Evolutionary conservation across 2,797 vertebrate genomes (phyloP), one percentile per base, ranked within the genome.

Genomic region (Heterohyrax brucei): DNA sequence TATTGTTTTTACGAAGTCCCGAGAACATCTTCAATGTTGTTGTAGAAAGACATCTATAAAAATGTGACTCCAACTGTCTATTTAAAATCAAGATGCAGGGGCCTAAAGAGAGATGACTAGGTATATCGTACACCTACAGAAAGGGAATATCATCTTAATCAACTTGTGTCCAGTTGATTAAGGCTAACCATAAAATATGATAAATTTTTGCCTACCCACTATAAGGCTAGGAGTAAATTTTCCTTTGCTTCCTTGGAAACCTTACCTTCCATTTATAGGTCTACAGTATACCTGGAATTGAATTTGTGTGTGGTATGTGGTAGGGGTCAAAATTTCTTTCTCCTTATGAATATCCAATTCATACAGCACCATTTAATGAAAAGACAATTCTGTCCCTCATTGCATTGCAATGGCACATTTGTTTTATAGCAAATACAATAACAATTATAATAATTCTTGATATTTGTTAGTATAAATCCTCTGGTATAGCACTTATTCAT

Each of bases 211-310:
- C 33, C 44, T 92, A 79, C 7, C 1, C 19, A 93, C n/a, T 73
- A 18, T 56, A 92, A 96, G 5, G 68, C 68, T 56, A 95, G 62
- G 9, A 92, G 73, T 28, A 70, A 82, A 87, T 89, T 82, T 18
- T 33, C 14, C 70, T 68, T 80, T 5, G n/a, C 68, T 87, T 30
- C 73, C 53, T 76, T 82, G 82, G 22, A 81, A 84, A 13, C 83
- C 86, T 92, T 91, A 22, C 28, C 26, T 94, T 95, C 89, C n/a
- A 78, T 18, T 89, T 91, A 83, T 83, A 95, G 88, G n/a, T 78
- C 44, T 24, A 68, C 3, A 62, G 6, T 75, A 46, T 8, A 92
- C 12, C 24, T 68, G 24, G 81, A 84, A 88, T 46, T 94, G 48
- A 89, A 39, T 93, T 87, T 89, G 10, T 64, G 46, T 81, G n/a